Evolutionary conservation across 2,797 vertebrate species (phyloP), one percentile per base, ranked within the genome.

Genomic region (Sylvilagus floridanus): DNA sequence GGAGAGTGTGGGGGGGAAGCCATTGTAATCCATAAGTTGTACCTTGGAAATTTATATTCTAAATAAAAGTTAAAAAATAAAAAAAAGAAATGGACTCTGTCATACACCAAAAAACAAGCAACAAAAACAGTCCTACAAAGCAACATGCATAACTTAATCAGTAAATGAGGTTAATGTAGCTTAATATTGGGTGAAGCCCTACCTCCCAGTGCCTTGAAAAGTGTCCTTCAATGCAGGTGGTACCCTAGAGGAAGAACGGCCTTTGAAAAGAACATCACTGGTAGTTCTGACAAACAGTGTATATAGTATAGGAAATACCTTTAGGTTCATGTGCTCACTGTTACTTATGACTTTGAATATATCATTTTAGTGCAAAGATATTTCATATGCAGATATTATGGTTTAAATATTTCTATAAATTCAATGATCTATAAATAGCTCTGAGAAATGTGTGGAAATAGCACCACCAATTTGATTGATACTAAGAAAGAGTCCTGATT

Each of bases 391-490:
- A 82, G 24, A 62, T 37, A 47, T 52, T 93, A 30, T n/a, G 83
- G 62, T 87, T 93, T 71, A 94, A 78, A 77, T 86, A 91, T 85
- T 90, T 93, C 65, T 47, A 32, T 84, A 93, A 91, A 71, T 75
- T 50, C 69, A 76, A 54, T 83, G 77, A 30, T 6, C 54, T 30
- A 35, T 84, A 89, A 73, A 77, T 87, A 88, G 79, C 32, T 81
- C 92, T 16, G 91, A 91, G 91, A 90, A 88, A 76, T n/a, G n/a
- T 47, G 30, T 21, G 89, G 72, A 91, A 71, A 91, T 57, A 94
- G 28, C 26, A 60, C 50, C 50, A 52, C 28, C 60, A 66, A 37
- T 90, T 57, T 93, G 84, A 91, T 9, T 60, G 62, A 89, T 30
- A 69, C 22, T n/a, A 66, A 84, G 69, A 90, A 88, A 84, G 54